Percentiles rank a stretch among this genome's conserved stretches.
Conservation (phyloP, 2,888 invertebrate genomes). For the Oscheius myriophilus region DNA sequence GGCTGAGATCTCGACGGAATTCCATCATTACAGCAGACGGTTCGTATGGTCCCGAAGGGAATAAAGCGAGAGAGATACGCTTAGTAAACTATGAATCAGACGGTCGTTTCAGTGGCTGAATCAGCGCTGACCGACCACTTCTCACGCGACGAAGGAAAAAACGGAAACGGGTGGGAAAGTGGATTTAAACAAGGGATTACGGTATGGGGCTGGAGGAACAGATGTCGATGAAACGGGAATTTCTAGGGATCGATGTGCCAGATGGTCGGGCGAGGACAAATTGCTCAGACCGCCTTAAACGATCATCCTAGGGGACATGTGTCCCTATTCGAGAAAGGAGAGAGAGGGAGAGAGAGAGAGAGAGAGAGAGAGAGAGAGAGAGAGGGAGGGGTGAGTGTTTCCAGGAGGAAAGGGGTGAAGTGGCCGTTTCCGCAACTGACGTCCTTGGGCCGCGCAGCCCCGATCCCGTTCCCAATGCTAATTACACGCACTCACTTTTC, state of each 20-base stretch:
- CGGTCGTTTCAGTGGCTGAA: no score
- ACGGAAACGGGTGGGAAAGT: conserved; percentile 1
- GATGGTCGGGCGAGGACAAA: conserved; percentile 14
- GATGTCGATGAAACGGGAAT: not conserved
- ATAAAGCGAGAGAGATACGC: no score
- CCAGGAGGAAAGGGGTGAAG: not conserved
- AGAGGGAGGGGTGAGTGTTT: not conserved
- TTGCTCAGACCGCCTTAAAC: no score
- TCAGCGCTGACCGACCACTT: not conserved
- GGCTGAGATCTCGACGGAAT: no score
- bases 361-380: not conserved
- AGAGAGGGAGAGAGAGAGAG: not conserved
- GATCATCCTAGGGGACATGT: no score
- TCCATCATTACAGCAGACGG: no score
- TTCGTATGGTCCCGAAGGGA: no score
- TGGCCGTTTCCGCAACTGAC: not conserved
- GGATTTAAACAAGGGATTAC: conserved; percentile 5
- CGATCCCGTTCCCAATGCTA: conserved; percentile 21
- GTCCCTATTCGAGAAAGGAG: not conserved
- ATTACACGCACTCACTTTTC: conserved; percentile 8
- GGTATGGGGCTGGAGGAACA: not conserved
- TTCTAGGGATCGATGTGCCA: conserved; percentile 11
- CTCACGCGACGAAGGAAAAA: not conserved
- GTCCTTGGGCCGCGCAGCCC: conserved; percentile 11
- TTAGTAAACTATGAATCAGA: no score